These are phyloP conservation scores for Poeciliopsis turneri DNA, from an alignment of 2,797 vertebrate genomes.

Conservation along the genomic window DNA sequence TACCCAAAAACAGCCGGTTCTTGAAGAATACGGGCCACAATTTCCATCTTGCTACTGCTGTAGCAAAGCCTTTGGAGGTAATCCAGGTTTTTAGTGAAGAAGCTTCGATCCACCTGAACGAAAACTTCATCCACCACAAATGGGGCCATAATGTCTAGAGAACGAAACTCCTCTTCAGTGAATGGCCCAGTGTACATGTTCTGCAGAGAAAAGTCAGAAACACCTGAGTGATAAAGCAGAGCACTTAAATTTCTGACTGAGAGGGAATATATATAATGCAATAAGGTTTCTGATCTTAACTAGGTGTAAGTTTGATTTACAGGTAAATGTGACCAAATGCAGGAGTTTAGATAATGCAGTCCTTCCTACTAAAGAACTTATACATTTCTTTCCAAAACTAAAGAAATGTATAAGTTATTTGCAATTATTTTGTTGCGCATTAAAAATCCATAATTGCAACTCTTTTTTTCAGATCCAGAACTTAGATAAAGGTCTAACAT, in stretches of 20 bases:
- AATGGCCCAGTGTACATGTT: constrained; percentile 75
- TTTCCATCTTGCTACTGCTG: constrained; percentile 69
- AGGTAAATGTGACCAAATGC: neutral
- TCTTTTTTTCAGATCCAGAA: neutral
- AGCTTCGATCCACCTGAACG: constrained; percentile 72
- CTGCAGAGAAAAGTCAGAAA: constrained; percentile 50
- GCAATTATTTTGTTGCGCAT: neutral
- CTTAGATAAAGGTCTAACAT: neutral
- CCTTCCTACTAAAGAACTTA: neutral
- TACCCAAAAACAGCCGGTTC: constrained; percentile 80
- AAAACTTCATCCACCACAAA: constrained; percentile 81
- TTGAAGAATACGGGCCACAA: constrained; percentile 76
- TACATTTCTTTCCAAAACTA: neutral
- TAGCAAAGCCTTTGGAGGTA: constrained; percentile 77
- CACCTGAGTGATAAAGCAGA: neutral
- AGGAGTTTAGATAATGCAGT: neutral
- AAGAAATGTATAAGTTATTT: neutral
- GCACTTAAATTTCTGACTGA: neutral
- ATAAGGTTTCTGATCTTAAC: neutral
- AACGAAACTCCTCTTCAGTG: constrained; percentile 78
- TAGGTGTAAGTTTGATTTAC: neutral
- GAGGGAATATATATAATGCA: neutral
- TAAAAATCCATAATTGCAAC: too few species aligned
- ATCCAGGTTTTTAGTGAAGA: constrained; percentile 73
- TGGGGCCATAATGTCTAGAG: constrained; percentile 78